Evolutionary conservation across 2,113 vertebrate species (phyloP).

Genomic region (Anhinga rufa): DNA sequence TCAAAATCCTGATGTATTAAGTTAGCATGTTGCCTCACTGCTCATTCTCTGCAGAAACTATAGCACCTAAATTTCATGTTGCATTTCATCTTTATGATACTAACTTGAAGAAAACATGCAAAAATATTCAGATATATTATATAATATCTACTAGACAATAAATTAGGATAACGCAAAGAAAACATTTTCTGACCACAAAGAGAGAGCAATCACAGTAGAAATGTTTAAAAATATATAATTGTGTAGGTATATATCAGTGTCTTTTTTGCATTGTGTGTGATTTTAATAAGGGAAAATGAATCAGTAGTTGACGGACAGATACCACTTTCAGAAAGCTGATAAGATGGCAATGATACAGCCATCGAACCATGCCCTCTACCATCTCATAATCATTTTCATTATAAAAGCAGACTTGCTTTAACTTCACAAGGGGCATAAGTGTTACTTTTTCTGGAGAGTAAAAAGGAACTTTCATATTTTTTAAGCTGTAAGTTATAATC

Average conservation of each 20-base stretch:
- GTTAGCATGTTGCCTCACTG: rapidly evolving
- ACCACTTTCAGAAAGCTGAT: not conserved
- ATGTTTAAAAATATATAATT: not conserved
- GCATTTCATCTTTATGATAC: not conserved
- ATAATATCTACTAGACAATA: not conserved
- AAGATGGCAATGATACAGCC: not conserved
- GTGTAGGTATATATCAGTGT: not conserved
- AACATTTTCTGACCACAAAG: not conserved
- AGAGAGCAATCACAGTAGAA: not conserved
- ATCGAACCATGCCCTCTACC: not conserved
- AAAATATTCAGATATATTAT: not conserved
- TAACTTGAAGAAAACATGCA: not conserved
- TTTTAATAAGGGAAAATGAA: not conserved
- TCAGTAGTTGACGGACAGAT: not conserved
- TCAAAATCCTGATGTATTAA: not conserved
- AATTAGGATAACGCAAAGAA: not conserved
- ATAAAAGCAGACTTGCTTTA: not conserved
- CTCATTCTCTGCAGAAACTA: not conserved
- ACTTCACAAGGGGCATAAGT: not conserved
- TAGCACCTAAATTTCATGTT: not conserved
- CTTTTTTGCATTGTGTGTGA: not conserved
- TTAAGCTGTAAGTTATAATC: not conserved
- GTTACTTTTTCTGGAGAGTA: not conserved
- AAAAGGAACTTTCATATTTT: not conserved
- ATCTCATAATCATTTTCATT: not conserved